Base-by-base conservation (phyloP, 2,888 invertebrate species). In the Leucania comma region DNA sequence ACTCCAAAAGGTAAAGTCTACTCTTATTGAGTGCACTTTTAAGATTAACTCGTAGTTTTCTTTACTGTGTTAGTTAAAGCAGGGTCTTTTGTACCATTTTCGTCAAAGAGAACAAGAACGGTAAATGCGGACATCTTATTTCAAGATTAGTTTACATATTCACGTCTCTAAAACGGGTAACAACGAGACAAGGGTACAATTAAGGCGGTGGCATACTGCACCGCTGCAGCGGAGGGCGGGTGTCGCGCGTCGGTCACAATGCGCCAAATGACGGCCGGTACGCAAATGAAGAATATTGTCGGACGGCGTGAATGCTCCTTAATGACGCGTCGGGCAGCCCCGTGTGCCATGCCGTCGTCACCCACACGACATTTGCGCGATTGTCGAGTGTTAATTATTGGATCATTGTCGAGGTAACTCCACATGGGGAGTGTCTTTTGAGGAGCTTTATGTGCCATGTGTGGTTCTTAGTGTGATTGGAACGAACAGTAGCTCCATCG, bases 271-370 rank as follows among this genome's bases (percentile, higher is more conserved):
- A 95, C 92, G 93, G 87, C 91, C 90, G 81, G 83, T 86, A 83
- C 86, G 95, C 94, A 95, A 96, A 96, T 95, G 96, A 96, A 95
- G 96, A 96, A 96, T 96, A 96, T 96, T 96, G 95, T 95, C 94
- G 94, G 93, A 90, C 91, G 89, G 90, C 88, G 90, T 95, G 95
- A 96, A 96, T 96, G 89, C 94, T 92, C 93, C 95, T 94, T 95
- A 96, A 95, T 95, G 96, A 95, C 89, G 93, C 89, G 85, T 90
- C 90, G 85, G 88, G 84, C 85, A 84, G 87, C 89, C 89, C 90
- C 90, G 90, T 88, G 90, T 90, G 89, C 83, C 46, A 17, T 48
- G 46, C n/a, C 75, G 71, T 77, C 77, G 74, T 76, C 78, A 90
- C 90, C 92, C 92, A 93, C 93, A 92, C 92, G 86, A 87, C 88